These are phyloP conservation scores for Cyaniris semiargus DNA, from an alignment of 2,888 invertebrate genomes.

Conservation along the genomic window DNA sequence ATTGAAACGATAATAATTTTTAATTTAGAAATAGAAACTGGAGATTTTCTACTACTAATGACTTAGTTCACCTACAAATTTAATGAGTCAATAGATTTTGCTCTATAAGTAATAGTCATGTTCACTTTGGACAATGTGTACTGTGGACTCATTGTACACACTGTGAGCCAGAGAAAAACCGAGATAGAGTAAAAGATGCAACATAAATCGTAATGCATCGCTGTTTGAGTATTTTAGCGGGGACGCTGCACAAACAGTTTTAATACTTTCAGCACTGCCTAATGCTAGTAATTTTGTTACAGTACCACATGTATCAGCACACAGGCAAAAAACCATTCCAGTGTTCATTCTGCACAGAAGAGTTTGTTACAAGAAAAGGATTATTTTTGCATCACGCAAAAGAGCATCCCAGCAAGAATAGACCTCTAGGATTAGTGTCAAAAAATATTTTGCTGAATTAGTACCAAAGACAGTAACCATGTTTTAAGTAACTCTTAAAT, in stretches of 20 bases:
- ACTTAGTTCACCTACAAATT: too few species aligned
- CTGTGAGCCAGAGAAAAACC: too few species aligned
- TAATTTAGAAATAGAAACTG: too few species aligned
- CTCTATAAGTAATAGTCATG: too few species aligned
- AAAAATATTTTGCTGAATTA: constrained; percentile 58
- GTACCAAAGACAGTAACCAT: constrained; percentile 22
- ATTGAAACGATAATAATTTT: neutral
- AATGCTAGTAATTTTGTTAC: constrained; percentile 44
- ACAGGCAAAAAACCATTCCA: constrained; percentile 96
- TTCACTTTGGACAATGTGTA: too few species aligned
- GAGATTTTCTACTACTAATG: too few species aligned
- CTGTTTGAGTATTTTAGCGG: too few species aligned
- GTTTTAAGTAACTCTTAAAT: neutral
- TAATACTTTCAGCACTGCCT: too few species aligned
- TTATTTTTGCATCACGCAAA: constrained; percentile 63
- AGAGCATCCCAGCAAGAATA: constrained; percentile 54
- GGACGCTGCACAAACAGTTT: too few species aligned
- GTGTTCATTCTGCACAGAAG: constrained; percentile 84
- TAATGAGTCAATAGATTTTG: too few species aligned
- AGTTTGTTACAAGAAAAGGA: constrained; percentile 65
- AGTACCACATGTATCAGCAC: constrained; percentile 81
- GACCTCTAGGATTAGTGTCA: constrained; percentile 57
- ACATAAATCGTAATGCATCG: neutral
- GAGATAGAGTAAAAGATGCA: neutral
- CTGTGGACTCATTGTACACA: too few species aligned